Conservation (phyloP, 2,113 vertebrate species). For the Bungarus multicinctus region DNA sequence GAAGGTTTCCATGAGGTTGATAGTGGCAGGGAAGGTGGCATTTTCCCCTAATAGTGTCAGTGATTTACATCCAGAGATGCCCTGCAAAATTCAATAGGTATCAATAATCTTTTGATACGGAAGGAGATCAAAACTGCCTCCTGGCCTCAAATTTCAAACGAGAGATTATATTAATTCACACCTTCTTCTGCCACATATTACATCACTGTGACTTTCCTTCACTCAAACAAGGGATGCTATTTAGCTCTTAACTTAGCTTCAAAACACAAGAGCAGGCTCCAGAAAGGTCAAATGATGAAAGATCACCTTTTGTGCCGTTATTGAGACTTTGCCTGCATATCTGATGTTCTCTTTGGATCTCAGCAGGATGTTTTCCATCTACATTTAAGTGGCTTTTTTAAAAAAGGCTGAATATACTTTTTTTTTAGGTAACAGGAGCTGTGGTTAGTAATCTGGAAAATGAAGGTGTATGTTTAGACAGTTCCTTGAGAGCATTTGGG, state of each 20-base stretch:
- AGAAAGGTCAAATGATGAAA: conserved; percentile 11
- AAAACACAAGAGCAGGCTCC: neutral
- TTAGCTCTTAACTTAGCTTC: conserved; percentile 8
- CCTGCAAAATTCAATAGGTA: neutral
- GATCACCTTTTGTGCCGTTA: neutral
- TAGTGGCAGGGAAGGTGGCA: neutral
- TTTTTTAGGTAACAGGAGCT: neutral
- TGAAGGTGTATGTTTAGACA: neutral
- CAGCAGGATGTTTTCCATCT: conserved; percentile 3
- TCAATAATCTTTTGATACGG: neutral
- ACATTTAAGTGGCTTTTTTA: neutral
- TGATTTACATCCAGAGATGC: neutral
- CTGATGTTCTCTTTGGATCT: conserved; percentile 12
- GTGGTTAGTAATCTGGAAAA: neutral
- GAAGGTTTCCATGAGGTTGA: neutral
- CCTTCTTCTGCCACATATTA: neutral
- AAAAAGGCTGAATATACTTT: neutral
- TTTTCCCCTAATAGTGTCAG: neutral
- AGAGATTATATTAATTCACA: neutral
- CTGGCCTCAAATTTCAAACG: neutral
- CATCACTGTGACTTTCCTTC: neutral
- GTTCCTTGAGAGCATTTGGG: neutral
- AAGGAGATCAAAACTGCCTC: neutral
- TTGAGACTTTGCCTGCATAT: neutral
- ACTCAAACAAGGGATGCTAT: neutral